Percentiles rank a stretch among this genome's conserved stretches.
These are phyloP conservation scores for Chrysodeixis includens DNA, from an alignment of 2,888 invertebrate species.

Conservation along the genomic window DNA sequence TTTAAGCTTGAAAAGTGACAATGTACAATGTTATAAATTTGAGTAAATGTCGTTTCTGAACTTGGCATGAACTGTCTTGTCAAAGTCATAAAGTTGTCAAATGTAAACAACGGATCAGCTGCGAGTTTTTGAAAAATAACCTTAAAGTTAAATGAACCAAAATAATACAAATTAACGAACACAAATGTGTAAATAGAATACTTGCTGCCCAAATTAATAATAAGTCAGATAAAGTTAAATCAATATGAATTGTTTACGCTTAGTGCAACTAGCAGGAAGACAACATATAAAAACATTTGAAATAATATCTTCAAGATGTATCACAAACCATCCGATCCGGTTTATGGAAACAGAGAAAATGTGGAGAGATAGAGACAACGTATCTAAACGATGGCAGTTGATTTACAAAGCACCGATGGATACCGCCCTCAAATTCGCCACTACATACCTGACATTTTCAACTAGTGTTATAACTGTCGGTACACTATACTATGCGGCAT, in stretches of 20 bases:
- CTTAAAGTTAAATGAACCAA: neutral
- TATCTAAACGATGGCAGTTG: constrained; percentile 77
- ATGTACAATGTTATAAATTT: too few relatives aligned
- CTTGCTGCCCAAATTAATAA: neutral
- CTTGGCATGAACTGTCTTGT: neutral
- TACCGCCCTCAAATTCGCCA: constrained; percentile 68
- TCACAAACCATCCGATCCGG: constrained; percentile 73
- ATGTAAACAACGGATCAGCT: neutral
- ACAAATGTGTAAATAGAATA: neutral
- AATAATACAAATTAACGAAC: neutral
- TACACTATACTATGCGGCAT: constrained; percentile 74
- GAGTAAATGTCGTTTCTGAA: neutral
- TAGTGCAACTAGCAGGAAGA: constrained; percentile 61
- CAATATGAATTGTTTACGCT: constrained; percentile 72
- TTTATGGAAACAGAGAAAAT: constrained; percentile 76
- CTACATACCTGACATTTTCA: constrained; percentile 76
- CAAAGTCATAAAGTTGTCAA: neutral
- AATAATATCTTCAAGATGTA: constrained; percentile 62
- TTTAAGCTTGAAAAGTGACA: too few relatives aligned
- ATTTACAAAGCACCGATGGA: constrained; percentile 86
- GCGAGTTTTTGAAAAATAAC: neutral
- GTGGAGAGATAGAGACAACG: constrained; percentile 76
- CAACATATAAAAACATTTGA: constrained; percentile 59
- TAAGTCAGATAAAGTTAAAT: constrained; percentile 11
- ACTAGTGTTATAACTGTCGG: constrained; percentile 65